Base-by-base conservation (phyloP, 2,888 invertebrate genomes). In the Allophyes oxyacanthae region DNA sequence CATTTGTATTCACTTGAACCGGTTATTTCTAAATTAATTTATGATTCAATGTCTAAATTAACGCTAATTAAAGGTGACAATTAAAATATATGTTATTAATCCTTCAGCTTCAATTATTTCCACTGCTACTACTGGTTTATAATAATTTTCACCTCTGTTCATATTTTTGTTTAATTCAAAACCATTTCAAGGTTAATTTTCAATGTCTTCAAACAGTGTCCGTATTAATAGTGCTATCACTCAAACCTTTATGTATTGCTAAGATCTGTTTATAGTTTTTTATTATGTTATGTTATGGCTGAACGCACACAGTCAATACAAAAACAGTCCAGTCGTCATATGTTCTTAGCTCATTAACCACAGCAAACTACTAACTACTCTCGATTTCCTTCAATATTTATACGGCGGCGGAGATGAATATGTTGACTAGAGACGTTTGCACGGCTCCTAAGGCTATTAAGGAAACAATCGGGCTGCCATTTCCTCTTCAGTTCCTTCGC, bases 401-500 rank as follows among this genome's bases (percentile, higher is more conserved):
- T 42, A 8, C 6, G 4, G 42, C 1, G 43, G 36, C 38, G 59
- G 54, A 64, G 49, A 73, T 71, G 49, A 52, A 61, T 52, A 65
- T 55, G 41, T 54, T 54, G 28, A 56, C 50, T 52, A 14, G 26
- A 11, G n/a, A n/a, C 34, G 32, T 46, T 40, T 50, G 44, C 48
- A 11, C 69, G 58, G 44, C 57, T 55, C 15, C 15, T 9, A 13
- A 45, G 58, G 52, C 25, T 71, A 37, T 60, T 58, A 63, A 60
- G 75, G 75, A 72, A 74, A 66, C 52, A 57, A 63, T 66, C 43
- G 38, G 41, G 30, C 40, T 49, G 38, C 52, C 38, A 63, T 75
- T 64, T 75, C 75, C 72, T 40, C 20, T 66, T 26, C 36, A 60
- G 38, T 58, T 53, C 48, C 60, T 59, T 30, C 7, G 53, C 41